Conservation (phyloP, 2,113 vertebrate genomes). For the Geothlypis trichas region DNA sequence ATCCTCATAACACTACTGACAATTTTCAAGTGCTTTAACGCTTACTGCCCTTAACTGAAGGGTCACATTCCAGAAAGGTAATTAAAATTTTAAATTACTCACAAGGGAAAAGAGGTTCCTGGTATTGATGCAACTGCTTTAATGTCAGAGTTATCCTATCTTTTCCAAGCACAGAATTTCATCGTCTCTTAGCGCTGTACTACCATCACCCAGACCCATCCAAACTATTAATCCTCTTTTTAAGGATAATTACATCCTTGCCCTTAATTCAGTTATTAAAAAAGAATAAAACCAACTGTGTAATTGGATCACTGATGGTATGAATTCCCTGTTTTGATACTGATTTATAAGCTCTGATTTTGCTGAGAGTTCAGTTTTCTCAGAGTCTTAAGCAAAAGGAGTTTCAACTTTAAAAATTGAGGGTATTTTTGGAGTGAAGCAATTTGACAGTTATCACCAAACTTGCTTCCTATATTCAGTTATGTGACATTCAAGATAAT, state of each 20-base stretch:
- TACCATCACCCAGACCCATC: not conserved
- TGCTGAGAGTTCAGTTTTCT: not conserved
- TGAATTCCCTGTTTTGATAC: not conserved
- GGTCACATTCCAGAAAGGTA: not conserved
- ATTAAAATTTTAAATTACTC: not conserved
- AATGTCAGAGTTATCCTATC: not conserved
- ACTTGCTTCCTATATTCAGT: not conserved
- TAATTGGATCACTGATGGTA: not conserved
- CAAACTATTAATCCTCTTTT: not conserved
- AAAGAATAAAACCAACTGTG: not conserved
- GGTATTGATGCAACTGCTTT: not conserved
- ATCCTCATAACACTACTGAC: not conserved
- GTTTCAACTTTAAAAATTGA: not conserved
- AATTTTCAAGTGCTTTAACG: not conserved
- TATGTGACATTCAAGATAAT: not conserved
- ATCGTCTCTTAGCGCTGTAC: not conserved
- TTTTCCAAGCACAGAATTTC: not conserved
- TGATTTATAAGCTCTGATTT: not conserved
- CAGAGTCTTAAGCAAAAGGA: not conserved
- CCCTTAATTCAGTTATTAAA: conserved; percentile 19
- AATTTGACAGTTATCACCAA: not conserved
- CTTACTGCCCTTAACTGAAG: not conserved
- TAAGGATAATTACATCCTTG: not conserved
- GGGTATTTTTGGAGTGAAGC: not conserved
- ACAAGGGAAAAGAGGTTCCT: not conserved